Percentiles rank a stretch among this genome's conserved stretches.
phyloP scores from a whole-genome alignment of 2,113 vertebrate species.

The Spheniscus mendiculus region DNA sequence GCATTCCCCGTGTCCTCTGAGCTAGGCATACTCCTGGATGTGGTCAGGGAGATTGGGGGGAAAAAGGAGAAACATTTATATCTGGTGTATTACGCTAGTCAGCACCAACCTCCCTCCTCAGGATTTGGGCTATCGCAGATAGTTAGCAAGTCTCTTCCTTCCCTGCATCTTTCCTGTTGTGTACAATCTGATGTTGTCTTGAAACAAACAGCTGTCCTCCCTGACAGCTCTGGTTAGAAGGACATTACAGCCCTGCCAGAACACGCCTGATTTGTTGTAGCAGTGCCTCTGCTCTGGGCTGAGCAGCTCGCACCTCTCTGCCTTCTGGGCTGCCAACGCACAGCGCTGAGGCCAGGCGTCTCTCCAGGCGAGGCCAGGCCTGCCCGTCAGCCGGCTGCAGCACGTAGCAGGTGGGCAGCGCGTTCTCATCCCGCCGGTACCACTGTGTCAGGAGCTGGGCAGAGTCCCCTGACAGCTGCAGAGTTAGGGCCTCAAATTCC shows the following conservation, averaged over 20 bases:
- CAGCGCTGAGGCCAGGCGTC: slow-evolving; percentile 66
- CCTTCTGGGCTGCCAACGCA: slow-evolving; percentile 62
- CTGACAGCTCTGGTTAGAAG: not conserved
- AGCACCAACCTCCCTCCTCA: not conserved
- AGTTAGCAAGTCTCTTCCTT: not conserved
- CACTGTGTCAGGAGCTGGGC: slow-evolving; percentile 68
- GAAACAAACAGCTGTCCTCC: not conserved
- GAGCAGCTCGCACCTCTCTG: slow-evolving; percentile 71
- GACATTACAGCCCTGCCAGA: not conserved
- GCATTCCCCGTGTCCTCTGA: not conserved
- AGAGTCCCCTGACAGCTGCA: slow-evolving; percentile 69
- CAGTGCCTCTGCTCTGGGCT: slow-evolving; percentile 66
- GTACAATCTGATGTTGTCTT: not conserved
- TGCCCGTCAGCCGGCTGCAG: slow-evolving; percentile 70
- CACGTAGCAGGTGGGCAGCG: slow-evolving; percentile 74
- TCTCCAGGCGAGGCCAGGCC: slow-evolving; percentile 61
- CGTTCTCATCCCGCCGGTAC: slow-evolving; percentile 79
- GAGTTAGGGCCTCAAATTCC: slow-evolving; percentile 75
- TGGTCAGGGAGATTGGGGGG: no score
- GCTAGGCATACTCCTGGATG: not conserved
- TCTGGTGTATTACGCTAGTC: not conserved
- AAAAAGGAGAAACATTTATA: not conserved
- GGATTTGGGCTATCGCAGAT: not conserved
- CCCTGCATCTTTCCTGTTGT: not conserved
- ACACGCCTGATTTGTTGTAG: slow-evolving; percentile 79